Evolutionary conservation across 2,113 vertebrate species (phyloP).

Genomic region (Corythornis madagascariensis): DNA sequence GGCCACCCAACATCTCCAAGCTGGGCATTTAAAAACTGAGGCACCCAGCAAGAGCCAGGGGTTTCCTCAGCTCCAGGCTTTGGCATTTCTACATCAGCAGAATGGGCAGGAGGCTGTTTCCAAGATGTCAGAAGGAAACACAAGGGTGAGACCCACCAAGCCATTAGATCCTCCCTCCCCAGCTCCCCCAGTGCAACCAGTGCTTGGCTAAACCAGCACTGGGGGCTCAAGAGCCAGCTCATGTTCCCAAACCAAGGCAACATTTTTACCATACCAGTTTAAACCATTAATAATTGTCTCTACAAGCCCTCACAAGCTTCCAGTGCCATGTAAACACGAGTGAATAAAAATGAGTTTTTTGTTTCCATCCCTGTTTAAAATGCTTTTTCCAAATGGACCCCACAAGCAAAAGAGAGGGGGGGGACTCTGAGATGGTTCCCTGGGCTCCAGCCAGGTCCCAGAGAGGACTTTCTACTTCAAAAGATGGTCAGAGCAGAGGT

Average conservation of each 20-base stretch:
- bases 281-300: slow-evolving; percentile 29
- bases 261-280: background rate
- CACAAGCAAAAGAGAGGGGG: background rate
- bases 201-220: fast-evolving
- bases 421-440: background rate
- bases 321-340: slow-evolving; percentile 24
- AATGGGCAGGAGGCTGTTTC: background rate
- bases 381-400: background rate
- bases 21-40: background rate
- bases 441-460: slow-evolving; percentile 23
- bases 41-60: background rate
- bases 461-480: background rate
- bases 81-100: background rate
- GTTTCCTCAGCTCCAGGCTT: background rate
- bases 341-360: slow-evolving; percentile 42
- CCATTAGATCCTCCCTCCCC: fast-evolving
- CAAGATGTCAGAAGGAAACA: background rate
- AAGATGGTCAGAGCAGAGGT: background rate
- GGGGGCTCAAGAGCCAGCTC: background rate
- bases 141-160: background rate
- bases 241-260: background rate
- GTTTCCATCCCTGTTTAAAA: slow-evolving; percentile 44
- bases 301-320: background rate
- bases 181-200: fast-evolving
- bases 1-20: background rate